Evolutionary conservation across 2,888 invertebrate species (phyloP).

Genomic region (Aelia acuminata): DNA sequence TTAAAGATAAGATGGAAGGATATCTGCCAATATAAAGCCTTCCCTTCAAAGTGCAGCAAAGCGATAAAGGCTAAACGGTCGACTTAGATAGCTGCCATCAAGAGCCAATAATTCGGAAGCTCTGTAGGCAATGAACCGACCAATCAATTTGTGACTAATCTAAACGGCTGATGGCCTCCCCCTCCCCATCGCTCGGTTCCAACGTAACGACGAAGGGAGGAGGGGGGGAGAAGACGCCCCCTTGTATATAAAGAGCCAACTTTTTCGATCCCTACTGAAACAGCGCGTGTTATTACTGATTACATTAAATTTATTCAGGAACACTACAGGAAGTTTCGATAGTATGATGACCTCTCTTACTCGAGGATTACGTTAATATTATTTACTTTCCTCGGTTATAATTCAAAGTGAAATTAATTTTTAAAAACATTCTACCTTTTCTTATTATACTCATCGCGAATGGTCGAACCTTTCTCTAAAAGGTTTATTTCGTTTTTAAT

Average conservation of each 20-base stretch:
- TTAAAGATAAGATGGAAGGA: not conserved
- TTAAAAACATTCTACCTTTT: no score
- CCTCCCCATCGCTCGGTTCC: not conserved
- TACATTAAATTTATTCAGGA: not conserved
- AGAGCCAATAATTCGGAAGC: not conserved
- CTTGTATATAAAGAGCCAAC: not conserved
- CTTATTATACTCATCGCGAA: no score
- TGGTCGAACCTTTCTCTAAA: no score
- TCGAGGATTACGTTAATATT: no score
- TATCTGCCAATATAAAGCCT: not conserved
- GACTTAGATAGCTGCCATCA: not conserved
- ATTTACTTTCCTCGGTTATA: no score
- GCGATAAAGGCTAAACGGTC: not conserved
- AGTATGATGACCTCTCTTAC: no score
- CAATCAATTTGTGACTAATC: constrained; percentile 18
- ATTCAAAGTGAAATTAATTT: no score
- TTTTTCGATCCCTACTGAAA: not conserved
- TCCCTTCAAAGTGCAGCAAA: not conserved
- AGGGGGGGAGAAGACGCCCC: not conserved
- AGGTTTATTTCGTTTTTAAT: no score
- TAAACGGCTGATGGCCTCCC: not conserved
- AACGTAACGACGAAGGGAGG: not conserved
- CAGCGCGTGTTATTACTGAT: not conserved
- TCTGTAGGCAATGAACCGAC: not conserved
- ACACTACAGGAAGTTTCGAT: no score